Percentiles rank a stretch among this genome's conserved stretches.
These are phyloP conservation scores for Styela plicata DNA, from an alignment of 23 tunicate species.

Conservation along the genomic window DNA sequence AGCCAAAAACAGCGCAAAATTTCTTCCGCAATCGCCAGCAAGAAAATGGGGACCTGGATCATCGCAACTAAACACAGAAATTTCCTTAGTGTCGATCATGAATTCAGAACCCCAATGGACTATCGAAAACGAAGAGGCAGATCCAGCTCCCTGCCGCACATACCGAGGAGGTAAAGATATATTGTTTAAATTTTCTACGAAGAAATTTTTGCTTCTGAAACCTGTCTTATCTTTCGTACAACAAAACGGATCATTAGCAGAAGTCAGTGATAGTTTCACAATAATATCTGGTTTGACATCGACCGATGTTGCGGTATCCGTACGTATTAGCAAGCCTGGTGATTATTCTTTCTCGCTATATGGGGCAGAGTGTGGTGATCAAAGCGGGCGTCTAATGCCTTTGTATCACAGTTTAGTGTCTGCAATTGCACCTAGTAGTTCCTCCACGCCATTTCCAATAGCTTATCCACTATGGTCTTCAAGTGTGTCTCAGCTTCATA, in stretches of 20 bases:
- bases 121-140: not conserved
- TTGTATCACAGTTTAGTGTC: conserved; percentile 27
- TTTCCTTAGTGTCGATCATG: not conserved
- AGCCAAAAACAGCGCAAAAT: not conserved
- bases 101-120: conserved; percentile 5
- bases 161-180: conserved; percentile 59
- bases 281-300: conserved; percentile 20
- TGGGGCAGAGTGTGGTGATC: conserved; percentile 16
- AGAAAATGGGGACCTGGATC: conserved; percentile 57
- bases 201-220: conserved; percentile 24
- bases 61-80: not conserved
- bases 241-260: not conserved
- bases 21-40: conserved; percentile 43
- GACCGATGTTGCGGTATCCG: not conserved
- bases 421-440: conserved; percentile 24
- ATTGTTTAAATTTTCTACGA: not conserved
- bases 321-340: conserved; percentile 35
- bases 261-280: conserved; percentile 26
- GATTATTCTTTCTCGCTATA: conserved; percentile 30
- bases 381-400: conserved; percentile 36
- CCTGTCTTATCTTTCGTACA: conserved; percentile 18
- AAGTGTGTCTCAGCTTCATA: conserved; percentile 30
- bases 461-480: conserved; percentile 33
- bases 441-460: conserved; percentile 3
- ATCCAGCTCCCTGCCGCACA: conserved; percentile 29